Evolutionary conservation across 2,113 vertebrate species (phyloP), one percentile per base, ranked within the genome.

Genomic region (Pionites leucogaster): DNA sequence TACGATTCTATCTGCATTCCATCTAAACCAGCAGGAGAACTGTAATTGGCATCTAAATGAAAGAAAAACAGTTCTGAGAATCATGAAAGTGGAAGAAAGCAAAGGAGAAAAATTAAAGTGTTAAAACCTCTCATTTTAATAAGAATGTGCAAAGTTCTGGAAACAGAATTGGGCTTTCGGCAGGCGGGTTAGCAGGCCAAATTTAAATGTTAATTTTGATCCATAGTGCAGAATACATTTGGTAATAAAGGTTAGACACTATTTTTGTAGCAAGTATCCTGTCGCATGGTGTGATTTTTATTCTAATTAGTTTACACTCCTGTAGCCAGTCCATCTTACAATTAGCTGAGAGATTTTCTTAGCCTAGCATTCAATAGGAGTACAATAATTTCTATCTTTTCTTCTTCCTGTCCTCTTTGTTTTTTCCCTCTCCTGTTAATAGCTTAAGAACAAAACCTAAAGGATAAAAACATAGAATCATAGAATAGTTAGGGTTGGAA

Each of bases 181-280:
- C 72, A 90, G 41, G 20, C 9, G 8, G 91, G 74, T 44, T 81
- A 89, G 52, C 27, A 93, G 52, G 47, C 31, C 0, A 0, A 92
- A 88, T 89, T 91, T 87, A 90, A 93, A 90, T 76, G 69, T 87
- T 92, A 92, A 82, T 86, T 93, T 87, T 91, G 89, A 95, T 94
- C 65, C 41, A 52, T 82, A 76, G 39, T 24, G 47, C 52, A 87
- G 77, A 89, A 93, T 87, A 27, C 39, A 28, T 75, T 91, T 65
- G 18, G 27, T 76, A 69, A 90, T 87, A 81, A 91, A 92, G 47
- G 47, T 41, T 85, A 91, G 77, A 72, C 31, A 47, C 7, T 75
- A 37, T 41, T 83, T 92, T 81, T 65, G 41, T 47, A 67, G 59
- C 39, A 88, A 75, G 59, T 69, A 64, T 90, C 18, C 33, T 90